phyloP scores from a whole-genome alignment of 2,888 invertebrate species.

The Amblyteles armatorius region DNA sequence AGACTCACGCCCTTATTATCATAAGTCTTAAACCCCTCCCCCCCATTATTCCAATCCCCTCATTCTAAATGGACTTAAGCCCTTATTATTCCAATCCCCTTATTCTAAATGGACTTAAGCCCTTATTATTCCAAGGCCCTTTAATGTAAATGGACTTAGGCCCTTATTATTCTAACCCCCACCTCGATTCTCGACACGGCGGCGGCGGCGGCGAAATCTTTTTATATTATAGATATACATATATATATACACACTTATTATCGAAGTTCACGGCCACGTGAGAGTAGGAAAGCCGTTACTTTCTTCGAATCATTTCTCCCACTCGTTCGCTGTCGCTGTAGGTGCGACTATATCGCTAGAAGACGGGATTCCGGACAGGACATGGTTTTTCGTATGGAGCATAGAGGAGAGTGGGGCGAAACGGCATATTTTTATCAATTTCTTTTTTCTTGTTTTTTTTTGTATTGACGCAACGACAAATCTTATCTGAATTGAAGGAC shows the following conservation, averaged over 20 bases:
- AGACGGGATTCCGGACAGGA: not conserved
- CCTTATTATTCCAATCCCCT: no score
- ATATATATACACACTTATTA: not conserved
- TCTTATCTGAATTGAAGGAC: not conserved
- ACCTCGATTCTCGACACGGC: no score
- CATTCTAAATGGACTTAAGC: no score
- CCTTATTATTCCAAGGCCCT: no score
- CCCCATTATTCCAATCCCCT: no score
- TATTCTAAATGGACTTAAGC: no score
- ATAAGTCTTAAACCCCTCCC: no score
- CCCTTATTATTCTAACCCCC: no score
- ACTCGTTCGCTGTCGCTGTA: not conserved
- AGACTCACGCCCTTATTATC: no score
- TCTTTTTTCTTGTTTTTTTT: not conserved
- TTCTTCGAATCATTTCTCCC: slow-evolving; percentile 31
- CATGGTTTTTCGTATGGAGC: slow-evolving; percentile 1
- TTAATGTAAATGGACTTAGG: no score
- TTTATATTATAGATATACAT: no score
- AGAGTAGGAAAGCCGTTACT: slow-evolving; percentile 3
- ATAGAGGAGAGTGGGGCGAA: not conserved
- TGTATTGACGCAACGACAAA: not conserved
- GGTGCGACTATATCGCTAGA: not conserved
- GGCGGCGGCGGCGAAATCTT: no score
- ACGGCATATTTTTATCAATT: not conserved
- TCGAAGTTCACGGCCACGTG: slow-evolving; percentile 41